phyloP scores from a whole-genome alignment of 1,140 invertebrate genomes.

The Zophobas morio region DNA sequence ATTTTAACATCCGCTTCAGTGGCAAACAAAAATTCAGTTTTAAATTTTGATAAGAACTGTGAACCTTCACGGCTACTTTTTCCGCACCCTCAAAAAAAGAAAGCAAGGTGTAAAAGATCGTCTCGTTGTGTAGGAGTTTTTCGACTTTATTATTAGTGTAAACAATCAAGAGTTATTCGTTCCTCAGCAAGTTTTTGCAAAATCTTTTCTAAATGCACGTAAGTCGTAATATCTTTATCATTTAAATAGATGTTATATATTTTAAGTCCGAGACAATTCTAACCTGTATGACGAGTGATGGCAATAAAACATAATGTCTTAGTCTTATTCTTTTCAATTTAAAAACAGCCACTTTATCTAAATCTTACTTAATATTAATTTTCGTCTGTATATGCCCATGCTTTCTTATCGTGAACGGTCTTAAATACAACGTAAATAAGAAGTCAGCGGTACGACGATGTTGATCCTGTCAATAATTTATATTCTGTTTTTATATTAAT shows the following conservation, averaged over 20 bases:
- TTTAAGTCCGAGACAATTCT: slow-evolving; percentile 18
- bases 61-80: too few species aligned
- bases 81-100: too few species aligned
- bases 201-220: slow-evolving; percentile 5
- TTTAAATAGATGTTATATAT: not conserved
- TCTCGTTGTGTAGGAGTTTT: too few species aligned
- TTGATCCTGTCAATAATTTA: not conserved
- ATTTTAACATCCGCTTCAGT: too few species aligned
- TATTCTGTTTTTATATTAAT: not conserved
- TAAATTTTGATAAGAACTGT: too few species aligned
- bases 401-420: too few species aligned
- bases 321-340: slow-evolving; percentile 8
- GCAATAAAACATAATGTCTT: slow-evolving; percentile 3
- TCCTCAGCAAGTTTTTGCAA: not conserved
- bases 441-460: not conserved
- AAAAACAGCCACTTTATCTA: slow-evolving; percentile 19
- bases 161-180: slow-evolving; percentile 2
- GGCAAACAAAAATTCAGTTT: too few species aligned
- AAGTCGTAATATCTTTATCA: slow-evolving; percentile 17
- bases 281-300: not conserved
- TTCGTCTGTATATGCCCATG: too few species aligned
- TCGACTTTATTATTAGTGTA: not conserved
- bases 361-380: slow-evolving; percentile 7
- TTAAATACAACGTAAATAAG: too few species aligned
- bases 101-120: too few species aligned